A percentile compares a stretch with the other conserved stretches of the same genome.
phyloP scores from a whole-genome alignment of 53 echinoderm and acorn worm species.

The Echinometra lucunter region DNA sequence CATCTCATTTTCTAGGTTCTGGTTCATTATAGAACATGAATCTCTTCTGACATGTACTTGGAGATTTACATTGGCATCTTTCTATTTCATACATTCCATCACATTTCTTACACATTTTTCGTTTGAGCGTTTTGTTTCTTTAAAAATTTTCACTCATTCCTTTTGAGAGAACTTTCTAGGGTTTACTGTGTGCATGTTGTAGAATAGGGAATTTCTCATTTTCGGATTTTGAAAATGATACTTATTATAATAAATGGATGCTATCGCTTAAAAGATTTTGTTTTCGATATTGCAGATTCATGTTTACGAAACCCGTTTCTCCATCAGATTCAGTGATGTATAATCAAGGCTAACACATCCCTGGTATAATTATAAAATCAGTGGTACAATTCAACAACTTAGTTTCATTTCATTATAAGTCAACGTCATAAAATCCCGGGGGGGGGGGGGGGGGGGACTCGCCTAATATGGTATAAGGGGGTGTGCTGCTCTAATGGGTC shows the following conservation, averaged over 20 bases:
- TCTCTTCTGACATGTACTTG: neutral
- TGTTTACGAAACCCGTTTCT: neutral
- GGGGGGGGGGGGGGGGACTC: too few species aligned
- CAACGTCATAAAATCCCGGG: neutral
- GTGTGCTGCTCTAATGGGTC: too few species aligned
- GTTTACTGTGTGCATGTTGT: neutral
- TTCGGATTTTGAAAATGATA: neutral
- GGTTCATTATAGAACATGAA: neutral
- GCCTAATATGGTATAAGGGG: too few species aligned
- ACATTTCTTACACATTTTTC: neutral
- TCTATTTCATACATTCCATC: neutral
- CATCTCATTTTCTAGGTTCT: neutral
- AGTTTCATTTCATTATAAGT: slow-evolving; percentile 2
- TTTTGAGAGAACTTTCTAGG: neutral
- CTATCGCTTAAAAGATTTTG: neutral
- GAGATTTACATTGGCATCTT: neutral
- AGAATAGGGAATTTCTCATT: neutral
- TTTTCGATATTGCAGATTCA: neutral
- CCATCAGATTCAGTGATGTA: too few species aligned
- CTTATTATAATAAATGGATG: neutral
- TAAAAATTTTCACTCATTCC: neutral
- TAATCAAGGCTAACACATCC: too few species aligned
- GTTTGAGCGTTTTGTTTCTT: neutral
- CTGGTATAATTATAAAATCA: neutral
- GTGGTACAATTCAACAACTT: neutral